Percentiles rank a stretch among this genome's conserved stretches.
Conservation (phyloP, 2,888 invertebrate genomes). For the Scaptomyza caliginosa region DNA sequence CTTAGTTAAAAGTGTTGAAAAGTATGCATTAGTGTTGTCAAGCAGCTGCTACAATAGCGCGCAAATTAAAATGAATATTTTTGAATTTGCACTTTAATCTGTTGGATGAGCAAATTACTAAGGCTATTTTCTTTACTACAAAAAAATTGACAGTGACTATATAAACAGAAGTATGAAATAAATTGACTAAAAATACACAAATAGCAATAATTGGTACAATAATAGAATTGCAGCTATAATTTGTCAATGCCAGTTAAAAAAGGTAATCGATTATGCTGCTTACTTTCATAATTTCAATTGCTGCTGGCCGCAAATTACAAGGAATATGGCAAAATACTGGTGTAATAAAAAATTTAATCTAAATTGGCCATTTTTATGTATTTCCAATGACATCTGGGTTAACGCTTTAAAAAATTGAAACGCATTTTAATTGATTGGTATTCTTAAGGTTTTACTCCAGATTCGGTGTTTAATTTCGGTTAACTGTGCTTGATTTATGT, state of each 20-base stretch:
- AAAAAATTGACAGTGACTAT: neutral
- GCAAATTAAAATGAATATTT: neutral
- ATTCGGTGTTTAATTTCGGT: conserved; percentile 29
- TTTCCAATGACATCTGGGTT: neutral
- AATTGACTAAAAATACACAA: neutral
- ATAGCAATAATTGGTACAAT: neutral
- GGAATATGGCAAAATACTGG: conserved; percentile 1
- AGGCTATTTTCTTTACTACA: no score
- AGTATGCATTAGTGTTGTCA: neutral
- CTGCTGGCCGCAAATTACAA: conserved; percentile 7
- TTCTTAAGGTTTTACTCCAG: conserved; percentile 22
- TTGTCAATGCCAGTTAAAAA: conserved; percentile 60
- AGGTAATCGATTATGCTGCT: conserved; percentile 60
- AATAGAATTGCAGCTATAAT: conserved; percentile 10
- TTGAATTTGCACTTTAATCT: neutral
- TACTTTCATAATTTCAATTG: conserved; percentile 59
- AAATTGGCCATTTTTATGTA: neutral
- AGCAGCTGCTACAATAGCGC: neutral
- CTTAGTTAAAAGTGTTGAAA: neutral
- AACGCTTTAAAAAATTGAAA: conserved; percentile 39
- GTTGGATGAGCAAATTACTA: neutral
- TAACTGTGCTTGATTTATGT: conserved; percentile 68
- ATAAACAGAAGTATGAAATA: neutral
- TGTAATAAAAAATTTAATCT: neutral
- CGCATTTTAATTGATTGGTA: conserved; percentile 68